These are phyloP conservation scores for Siniperca scherzeri DNA, from an alignment of 2,797 vertebrate species.

Conservation along the genomic window DNA sequence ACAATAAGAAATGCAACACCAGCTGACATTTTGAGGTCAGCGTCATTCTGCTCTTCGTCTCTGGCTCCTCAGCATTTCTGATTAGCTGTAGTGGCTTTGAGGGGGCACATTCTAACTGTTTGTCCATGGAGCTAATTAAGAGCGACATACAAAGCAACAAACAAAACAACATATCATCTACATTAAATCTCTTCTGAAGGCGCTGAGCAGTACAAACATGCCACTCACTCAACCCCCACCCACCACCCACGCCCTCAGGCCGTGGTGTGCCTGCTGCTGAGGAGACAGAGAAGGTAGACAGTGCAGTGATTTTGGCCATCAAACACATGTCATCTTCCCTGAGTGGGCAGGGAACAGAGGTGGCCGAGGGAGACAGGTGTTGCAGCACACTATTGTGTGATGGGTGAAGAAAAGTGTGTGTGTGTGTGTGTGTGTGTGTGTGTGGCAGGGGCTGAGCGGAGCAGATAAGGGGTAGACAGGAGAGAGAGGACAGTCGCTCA, in stretches of 20 bases:
- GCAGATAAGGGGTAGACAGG: constrained; percentile 76
- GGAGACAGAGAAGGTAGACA: constrained; percentile 72
- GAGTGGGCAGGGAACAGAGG: constrained; percentile 78
- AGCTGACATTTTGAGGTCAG: constrained; percentile 88
- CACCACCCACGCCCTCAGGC: constrained; percentile 31
- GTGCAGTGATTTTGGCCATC: constrained; percentile 81
- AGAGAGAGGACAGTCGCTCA: constrained; percentile 78
- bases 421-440: constrained; percentile 34
- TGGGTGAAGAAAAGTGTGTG: constrained; percentile 57
- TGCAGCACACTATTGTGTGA: constrained; percentile 71
- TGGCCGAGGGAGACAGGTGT: constrained; percentile 78
- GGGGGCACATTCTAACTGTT: constrained; percentile 68
- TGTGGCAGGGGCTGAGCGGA: constrained; percentile 58
- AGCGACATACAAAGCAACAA: constrained; percentile 75
- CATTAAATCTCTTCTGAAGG: constrained; percentile 75
- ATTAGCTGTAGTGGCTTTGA: constrained; percentile 79
- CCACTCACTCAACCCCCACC: constrained; percentile 51
- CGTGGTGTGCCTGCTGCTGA: constrained; percentile 59
- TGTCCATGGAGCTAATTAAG: constrained; percentile 76
- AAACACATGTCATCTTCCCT: constrained; percentile 80
- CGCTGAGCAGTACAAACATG: constrained; percentile 75
- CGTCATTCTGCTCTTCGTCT: constrained; percentile 79
- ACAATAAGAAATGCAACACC: constrained; percentile 83
- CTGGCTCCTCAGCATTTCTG: constrained; percentile 75
- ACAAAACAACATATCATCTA: constrained; percentile 80